These are phyloP conservation scores for Herpailurus yagouaroundi DNA, from an alignment of 2,113 vertebrate species.

Conservation along the genomic window DNA sequence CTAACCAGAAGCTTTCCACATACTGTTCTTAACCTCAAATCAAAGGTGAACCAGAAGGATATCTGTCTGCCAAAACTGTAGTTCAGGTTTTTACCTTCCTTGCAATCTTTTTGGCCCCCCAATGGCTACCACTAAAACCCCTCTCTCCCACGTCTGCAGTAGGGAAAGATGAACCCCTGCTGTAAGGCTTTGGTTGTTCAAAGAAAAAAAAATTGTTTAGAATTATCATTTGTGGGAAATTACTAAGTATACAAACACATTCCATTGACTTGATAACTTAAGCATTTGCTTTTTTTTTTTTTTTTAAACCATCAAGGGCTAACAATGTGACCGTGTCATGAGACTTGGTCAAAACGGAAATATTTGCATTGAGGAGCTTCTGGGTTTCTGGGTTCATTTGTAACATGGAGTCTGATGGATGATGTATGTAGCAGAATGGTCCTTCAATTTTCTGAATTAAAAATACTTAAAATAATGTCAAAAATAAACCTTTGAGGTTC, in stretches of 20 bases:
- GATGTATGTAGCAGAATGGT: constrained; percentile 40
- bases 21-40: constrained; percentile 71
- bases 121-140: neutral
- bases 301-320: constrained; percentile 46
- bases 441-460: constrained; percentile 54
- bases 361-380: constrained; percentile 50
- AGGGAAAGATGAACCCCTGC: neutral
- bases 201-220: constrained; percentile 64
- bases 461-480: constrained; percentile 31
- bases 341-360: constrained; percentile 38
- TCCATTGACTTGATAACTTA: constrained; percentile 71
- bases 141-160: neutral
- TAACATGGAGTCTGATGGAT: constrained; percentile 20
- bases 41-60: constrained; percentile 80
- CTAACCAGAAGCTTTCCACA: constrained; percentile 81
- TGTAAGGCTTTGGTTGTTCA: constrained; percentile 34
- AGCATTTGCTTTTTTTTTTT: constrained; percentile 30
- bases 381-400: constrained; percentile 53
- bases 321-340: constrained; percentile 61
- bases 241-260: constrained; percentile 73
- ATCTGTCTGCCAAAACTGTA: constrained; percentile 76
- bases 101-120: constrained; percentile 7
- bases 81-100: constrained; percentile 74
- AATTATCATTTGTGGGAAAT: constrained; percentile 71
- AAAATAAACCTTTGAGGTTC: constrained; percentile 45